A percentile compares a stretch with the other conserved stretches of the same genome.
phyloP scores from a whole-genome alignment of 2,888 invertebrate species.

The Sinelater perroti region DNA sequence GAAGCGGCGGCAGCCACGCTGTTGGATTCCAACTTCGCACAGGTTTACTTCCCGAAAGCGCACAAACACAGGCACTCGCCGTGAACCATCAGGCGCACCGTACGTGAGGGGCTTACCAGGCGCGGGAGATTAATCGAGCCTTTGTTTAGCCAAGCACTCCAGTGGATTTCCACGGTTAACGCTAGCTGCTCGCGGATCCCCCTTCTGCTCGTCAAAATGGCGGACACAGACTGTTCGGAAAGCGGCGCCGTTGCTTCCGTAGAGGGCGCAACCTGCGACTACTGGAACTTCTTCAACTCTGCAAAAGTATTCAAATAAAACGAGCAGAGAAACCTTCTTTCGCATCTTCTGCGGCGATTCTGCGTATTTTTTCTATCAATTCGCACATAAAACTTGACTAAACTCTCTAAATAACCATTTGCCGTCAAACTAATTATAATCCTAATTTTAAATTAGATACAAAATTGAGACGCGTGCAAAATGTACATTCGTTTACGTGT shows the following conservation, averaged over 20 bases:
- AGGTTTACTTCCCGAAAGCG: conserved; percentile 55
- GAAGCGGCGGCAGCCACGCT: conserved; percentile 62
- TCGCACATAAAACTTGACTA: too few relatives aligned
- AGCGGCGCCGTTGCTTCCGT: conserved; percentile 54
- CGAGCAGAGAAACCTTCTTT: conserved; percentile 14
- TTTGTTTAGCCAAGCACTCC: conserved; percentile 56
- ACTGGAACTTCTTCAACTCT: conserved; percentile 23
- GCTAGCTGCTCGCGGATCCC: conserved; percentile 59
- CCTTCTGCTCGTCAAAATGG: conserved; percentile 61
- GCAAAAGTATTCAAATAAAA: conserved; percentile 22
- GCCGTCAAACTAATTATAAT: too few relatives aligned
- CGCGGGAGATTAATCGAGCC: conserved; percentile 53
- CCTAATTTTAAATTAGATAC: too few relatives aligned
- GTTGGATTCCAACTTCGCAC: conserved; percentile 56
- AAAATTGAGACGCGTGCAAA: too few relatives aligned
- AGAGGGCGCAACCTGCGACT: conserved; percentile 43
- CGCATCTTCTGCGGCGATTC: too few relatives aligned
- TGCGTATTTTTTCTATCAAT: too few relatives aligned
- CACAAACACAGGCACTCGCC: conserved; percentile 56
- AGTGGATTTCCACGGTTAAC: conserved; percentile 57
- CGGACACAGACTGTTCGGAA: conserved; percentile 53
- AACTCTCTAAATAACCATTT: too few relatives aligned
- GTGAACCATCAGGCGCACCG: conserved; percentile 47
- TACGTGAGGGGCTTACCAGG: conserved; percentile 46
- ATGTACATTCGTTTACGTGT: too few relatives aligned